phyloP scores from a whole-genome alignment of 2,113 vertebrate species.

The Apaloderma vittatum region DNA sequence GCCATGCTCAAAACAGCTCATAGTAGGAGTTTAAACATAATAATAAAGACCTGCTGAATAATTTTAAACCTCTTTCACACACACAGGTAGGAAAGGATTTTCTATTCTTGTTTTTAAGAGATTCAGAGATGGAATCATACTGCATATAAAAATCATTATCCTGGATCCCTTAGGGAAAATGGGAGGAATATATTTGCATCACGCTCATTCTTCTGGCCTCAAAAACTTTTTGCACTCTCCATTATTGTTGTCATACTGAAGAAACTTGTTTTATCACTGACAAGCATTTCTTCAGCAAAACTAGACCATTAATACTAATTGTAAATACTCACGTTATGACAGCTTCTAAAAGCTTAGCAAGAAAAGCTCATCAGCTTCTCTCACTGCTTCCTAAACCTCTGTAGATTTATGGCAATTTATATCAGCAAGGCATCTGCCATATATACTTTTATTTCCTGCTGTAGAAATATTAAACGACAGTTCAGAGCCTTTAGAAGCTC shows the following conservation, averaged over 20 bases:
- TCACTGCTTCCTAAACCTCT: neutral
- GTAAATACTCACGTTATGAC: neutral
- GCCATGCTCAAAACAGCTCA: neutral
- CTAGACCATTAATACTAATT: neutral
- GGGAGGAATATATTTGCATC: neutral
- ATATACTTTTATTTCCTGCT: neutral
- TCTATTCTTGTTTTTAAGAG: neutral
- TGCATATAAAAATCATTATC: constrained; percentile 14
- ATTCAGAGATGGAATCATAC: neutral
- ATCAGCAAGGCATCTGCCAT: neutral
- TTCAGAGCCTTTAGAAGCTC: neutral
- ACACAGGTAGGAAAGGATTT: neutral
- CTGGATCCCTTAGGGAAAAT: neutral
- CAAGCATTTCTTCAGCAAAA: constrained; percentile 12
- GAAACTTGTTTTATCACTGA: neutral
- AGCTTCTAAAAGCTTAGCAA: neutral
- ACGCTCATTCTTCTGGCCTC: neutral
- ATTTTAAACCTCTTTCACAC: neutral
- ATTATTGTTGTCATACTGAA: neutral
- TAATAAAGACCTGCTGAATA: neutral
- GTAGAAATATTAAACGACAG: neutral
- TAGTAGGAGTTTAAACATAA: neutral
- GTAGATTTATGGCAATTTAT: neutral
- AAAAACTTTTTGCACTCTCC: neutral
- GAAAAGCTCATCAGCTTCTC: neutral